Percentiles rank a stretch among this genome's conserved stretches.
These are phyloP conservation scores for Heliocidaris tuberculata DNA, from an alignment of 35 echinoderm and acorn worm species.

Conservation along the genomic window DNA sequence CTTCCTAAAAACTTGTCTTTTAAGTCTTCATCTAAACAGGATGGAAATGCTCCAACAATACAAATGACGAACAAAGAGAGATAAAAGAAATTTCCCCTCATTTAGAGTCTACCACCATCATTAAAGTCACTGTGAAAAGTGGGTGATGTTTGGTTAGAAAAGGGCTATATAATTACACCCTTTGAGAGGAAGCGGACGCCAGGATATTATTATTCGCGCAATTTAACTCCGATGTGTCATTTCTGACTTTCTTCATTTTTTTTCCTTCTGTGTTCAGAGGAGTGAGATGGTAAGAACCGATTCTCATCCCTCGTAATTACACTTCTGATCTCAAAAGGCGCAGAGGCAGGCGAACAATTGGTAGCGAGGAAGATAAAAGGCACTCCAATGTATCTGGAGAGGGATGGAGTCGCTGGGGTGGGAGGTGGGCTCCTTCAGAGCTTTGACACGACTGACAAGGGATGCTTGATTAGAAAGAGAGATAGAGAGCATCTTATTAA, in stretches of 20 bases:
- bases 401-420: neutral
- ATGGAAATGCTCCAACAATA: neutral
- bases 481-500: neutral
- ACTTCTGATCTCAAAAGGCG: neutral
- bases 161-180: conserved; percentile 1
- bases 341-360: neutral
- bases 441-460: neutral
- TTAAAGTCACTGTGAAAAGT: neutral
- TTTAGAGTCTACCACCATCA: conserved; percentile 33
- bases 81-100: neutral
- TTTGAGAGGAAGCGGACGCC: neutral
- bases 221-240: conserved; percentile 38
- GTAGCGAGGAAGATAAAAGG: neutral
- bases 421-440: neutral
- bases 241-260: neutral
- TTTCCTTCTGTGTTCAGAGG: neutral
- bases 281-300: neutral
- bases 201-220: conserved; percentile 17
- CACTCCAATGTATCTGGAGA: neutral
- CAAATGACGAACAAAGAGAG: neutral
- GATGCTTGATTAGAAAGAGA: neutral
- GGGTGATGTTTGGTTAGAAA: neutral
- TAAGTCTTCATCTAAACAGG: neutral
- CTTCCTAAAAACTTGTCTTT: neutral
- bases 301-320: conserved; percentile 18